Evolutionary conservation across 2,113 vertebrate genomes (phyloP).

Genomic region (Hiodon tergisus): DNA sequence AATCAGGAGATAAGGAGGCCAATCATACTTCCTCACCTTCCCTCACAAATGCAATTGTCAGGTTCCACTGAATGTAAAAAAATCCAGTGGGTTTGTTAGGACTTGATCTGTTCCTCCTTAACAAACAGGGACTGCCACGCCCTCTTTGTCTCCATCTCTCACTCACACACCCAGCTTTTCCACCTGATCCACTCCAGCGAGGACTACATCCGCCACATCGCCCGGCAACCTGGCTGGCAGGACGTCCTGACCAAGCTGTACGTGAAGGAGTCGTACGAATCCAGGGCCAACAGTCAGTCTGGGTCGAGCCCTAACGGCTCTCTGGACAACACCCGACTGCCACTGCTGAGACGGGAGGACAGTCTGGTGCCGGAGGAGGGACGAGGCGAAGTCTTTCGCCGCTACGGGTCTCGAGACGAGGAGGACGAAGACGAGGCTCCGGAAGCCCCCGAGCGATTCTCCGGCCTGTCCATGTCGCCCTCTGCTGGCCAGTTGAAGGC

Average conservation of each 20-base stretch:
- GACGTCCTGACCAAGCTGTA: conserved; percentile 89
- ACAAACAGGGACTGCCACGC: not conserved
- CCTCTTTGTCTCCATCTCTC: not conserved
- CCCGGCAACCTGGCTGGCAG: conserved; percentile 83
- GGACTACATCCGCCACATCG: conserved; percentile 79
- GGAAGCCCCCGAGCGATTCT: conserved; percentile 70
- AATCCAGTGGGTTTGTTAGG: no score
- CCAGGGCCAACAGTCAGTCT: conserved; percentile 50
- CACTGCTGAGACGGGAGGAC: conserved; percentile 43
- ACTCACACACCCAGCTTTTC: conserved; percentile 70
- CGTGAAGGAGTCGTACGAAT: conserved; percentile 78
- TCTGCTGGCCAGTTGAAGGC: conserved; percentile 44
- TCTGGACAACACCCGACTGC: conserved; percentile 39
- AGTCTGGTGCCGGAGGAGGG: conserved; percentile 43
- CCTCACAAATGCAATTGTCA: no score
- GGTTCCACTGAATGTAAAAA: no score
- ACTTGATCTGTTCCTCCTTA: no score
- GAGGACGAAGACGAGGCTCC: conserved; percentile 43
- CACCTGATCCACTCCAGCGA: conserved; percentile 81
- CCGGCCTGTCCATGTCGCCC: conserved; percentile 69
- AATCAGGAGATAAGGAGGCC: no score
- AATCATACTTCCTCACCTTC: no score
- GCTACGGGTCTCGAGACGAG: conserved; percentile 54
- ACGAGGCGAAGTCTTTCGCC: conserved; percentile 64
- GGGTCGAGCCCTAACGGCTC: conserved; percentile 34